These are phyloP conservation scores for Lagria hirta DNA, from an alignment of 2,888 invertebrate genomes.

Conservation along the genomic window DNA sequence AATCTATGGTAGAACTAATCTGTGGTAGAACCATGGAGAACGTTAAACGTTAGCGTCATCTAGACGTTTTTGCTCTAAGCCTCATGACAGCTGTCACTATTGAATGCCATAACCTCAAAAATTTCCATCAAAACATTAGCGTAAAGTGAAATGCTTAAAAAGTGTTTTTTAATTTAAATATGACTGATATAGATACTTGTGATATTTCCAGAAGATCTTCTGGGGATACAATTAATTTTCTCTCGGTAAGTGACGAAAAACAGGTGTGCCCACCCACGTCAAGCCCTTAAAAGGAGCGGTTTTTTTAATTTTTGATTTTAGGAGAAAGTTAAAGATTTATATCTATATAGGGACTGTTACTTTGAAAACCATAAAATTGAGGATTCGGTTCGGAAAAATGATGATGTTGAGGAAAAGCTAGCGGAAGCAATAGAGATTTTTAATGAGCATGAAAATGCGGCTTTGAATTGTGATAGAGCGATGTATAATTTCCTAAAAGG, in stretches of 20 bases:
- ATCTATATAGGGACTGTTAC: slow-evolving; percentile 73
- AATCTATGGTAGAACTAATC: no score
- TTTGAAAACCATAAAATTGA: slow-evolving; percentile 74
- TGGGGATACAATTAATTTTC: neutral
- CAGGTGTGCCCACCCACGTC: slow-evolving; percentile 38
- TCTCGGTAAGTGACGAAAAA: slow-evolving; percentile 12
- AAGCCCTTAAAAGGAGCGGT: slow-evolving; percentile 25
- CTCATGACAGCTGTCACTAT: no score
- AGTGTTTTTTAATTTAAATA: no score
- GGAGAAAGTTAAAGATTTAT: slow-evolving; percentile 68
- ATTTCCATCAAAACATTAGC: no score
- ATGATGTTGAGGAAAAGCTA: slow-evolving; percentile 66
- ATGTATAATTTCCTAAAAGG: slow-evolving; percentile 72
- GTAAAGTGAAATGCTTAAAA: no score
- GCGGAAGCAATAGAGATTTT: slow-evolving; percentile 62
- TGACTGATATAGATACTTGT: no score
- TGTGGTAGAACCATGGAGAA: no score
- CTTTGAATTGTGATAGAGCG: slow-evolving; percentile 34
- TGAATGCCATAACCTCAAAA: no score
- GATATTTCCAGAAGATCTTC: no score
- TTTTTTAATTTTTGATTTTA: slow-evolving; percentile 50
- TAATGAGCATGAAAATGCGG: slow-evolving; percentile 65
- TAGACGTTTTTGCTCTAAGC: no score
- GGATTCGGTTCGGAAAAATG: slow-evolving; percentile 66
- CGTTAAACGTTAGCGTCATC: no score